A percentile compares a stretch with the other conserved stretches of the same genome.
Evolutionary conservation across 2,113 vertebrate genomes (phyloP).

Genomic region (Rhynchomys soricoides): DNA sequence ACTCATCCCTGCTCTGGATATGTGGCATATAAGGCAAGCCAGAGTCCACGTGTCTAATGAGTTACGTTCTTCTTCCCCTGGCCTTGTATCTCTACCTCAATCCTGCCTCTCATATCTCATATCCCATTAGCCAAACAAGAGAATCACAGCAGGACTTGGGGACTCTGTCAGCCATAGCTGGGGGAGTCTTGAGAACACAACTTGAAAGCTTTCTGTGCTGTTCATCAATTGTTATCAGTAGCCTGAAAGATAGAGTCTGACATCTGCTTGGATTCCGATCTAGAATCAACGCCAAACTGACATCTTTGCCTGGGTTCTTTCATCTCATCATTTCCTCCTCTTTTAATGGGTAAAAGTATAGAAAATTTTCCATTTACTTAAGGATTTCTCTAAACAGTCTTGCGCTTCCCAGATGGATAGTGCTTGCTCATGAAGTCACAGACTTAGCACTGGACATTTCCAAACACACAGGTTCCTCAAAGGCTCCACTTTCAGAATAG

Average conservation of each 20-base stretch:
- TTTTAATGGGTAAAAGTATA: not conserved
- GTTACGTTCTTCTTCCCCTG: not conserved
- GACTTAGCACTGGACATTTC: not conserved
- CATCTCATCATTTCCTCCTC: not conserved
- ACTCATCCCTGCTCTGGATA: not conserved
- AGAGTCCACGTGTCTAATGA: accelerated
- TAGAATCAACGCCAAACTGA: not conserved
- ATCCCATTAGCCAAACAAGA: not conserved
- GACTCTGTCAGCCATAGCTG: not conserved
- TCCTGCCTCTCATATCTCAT: not conserved
- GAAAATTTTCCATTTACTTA: not conserved
- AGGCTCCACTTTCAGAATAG: not conserved
- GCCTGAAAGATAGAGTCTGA: not conserved
- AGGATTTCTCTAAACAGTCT: not conserved
- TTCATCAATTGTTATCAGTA: not conserved
- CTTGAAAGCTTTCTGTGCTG: not conserved
- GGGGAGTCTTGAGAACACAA: not conserved
- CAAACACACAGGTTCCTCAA: not conserved
- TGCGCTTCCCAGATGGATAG: not conserved
- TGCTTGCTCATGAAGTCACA: not conserved
- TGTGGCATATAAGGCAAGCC: not conserved
- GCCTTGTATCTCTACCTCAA: not conserved
- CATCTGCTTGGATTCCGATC: not conserved
- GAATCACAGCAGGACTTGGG: not conserved
- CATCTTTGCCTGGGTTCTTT: not conserved